Base-by-base conservation (phyloP, 2,113 vertebrate genomes). In the Paracanthobrama guichenoti region DNA sequence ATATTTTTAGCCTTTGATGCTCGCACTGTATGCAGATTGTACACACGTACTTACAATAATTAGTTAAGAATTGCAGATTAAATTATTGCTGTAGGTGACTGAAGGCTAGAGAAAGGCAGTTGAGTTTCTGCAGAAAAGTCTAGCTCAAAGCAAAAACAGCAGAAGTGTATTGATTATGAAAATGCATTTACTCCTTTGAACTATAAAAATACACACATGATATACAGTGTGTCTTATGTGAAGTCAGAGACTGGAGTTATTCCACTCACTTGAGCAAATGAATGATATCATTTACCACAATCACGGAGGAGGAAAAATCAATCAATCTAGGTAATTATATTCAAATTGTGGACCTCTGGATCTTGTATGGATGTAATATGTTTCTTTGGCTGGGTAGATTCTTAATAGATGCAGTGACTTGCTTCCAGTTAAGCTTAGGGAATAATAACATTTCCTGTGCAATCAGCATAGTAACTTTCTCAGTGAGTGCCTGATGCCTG, bases 371-470 rank as follows among this genome's bases (percentile, higher is more conserved):
- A 78, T 44, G 42, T 80, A 77, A 83, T 81, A 81, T 67, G 79
- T 81, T 72, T 75, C 31, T 85, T 57, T 84, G 48, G 53, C 26
- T 85, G 50, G 28, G 81, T 62, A 75, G n/a, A 76, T 86, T 84
- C 72, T 88, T 85, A 82, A 89, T 87, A 85, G 85, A 84, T 64
- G 78, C 59, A 86, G 35, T 73, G 72, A 84, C 53, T 85, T 86
- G 86, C 85, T 48, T 89, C 87, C 88, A 88, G 80, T 84, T 90
- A 90, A 87, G 89, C 88, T 84, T 44, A 81, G 81, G 86, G 88
- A 90, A 89, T 92, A 92, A 92, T 90, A 88, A 83, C 88, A 90
- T 88, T 92, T 93, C 91, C 90, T 91, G 87, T 90, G 91, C 89
- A 93, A 93, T 93, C 92, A 93, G 88, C 81, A 89, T 87, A 81